These are phyloP conservation scores for Phrynocephalus versicolor DNA, from an alignment of 2,113 vertebrate species.

Conservation along the genomic window DNA sequence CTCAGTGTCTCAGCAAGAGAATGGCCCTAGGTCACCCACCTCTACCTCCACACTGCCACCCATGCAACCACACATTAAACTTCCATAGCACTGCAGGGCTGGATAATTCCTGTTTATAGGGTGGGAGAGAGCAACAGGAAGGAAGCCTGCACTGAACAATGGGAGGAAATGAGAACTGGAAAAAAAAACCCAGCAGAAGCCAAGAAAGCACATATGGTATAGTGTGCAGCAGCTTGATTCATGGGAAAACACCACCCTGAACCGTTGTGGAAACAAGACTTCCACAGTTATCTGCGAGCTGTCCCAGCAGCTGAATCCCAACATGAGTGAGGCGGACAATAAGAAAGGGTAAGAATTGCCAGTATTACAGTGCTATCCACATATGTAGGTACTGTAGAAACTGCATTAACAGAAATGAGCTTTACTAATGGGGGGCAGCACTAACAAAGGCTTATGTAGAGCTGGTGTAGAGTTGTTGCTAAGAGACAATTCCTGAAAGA, in stretches of 20 bases:
- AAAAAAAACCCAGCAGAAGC: conserved; percentile 44
- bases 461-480: background rate
- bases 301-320: background rate
- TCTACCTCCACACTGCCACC: background rate
- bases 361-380: background rate
- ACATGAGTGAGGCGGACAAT: background rate
- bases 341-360: background rate
- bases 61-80: too few relatives aligned
- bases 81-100: background rate
- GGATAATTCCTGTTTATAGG: conserved; percentile 23
- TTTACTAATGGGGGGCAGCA: background rate
- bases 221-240: conserved; percentile 48
- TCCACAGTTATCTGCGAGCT: background rate
- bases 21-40: background rate
- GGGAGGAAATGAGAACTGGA: conserved; percentile 79
- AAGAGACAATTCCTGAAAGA: background rate
- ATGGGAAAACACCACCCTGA: conserved; percentile 47
- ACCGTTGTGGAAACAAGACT: background rate
- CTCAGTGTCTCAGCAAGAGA: too few relatives aligned
- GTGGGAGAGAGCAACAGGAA: conserved; percentile 72
- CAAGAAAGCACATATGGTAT: conserved; percentile 60
- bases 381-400: background rate
- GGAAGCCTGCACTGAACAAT: conserved; percentile 79
- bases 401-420: background rate
- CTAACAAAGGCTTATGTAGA: background rate